Evolutionary conservation across 1,140 invertebrate species (phyloP).

Genomic region (Homarus americanus): DNA sequence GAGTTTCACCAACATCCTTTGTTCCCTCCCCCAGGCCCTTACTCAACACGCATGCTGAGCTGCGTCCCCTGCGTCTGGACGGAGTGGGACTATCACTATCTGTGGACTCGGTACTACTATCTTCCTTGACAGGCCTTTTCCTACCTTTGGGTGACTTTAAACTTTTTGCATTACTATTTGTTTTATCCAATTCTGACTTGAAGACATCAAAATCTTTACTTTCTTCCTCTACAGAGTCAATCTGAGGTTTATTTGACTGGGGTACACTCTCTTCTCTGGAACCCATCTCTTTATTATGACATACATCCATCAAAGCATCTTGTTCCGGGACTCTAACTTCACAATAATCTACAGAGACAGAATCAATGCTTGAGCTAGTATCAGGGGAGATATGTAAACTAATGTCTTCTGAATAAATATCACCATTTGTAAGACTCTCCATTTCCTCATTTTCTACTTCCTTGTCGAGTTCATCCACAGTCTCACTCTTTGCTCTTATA

Average conservation of each 20-base stretch:
- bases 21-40: background rate
- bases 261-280: background rate
- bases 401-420: conserved; percentile 4
- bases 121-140: background rate
- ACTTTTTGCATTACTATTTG: background rate
- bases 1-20: background rate
- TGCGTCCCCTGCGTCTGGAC: conserved; percentile 21
- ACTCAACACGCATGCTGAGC: background rate
- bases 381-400: background rate
- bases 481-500: background rate
- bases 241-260: background rate
- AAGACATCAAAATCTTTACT: background rate
- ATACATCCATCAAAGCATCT: background rate
- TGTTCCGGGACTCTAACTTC: background rate
- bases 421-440: conserved; percentile 11
- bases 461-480: background rate
- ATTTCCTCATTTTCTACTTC: background rate
- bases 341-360: background rate
- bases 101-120: conserved; percentile 24
- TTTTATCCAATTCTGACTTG: background rate
- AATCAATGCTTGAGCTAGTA: background rate
- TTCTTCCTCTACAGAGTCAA: conserved; percentile 12
- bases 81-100: conserved; percentile 35
- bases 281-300: background rate
- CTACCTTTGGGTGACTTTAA: background rate